Base-by-base conservation (phyloP, 1,140 invertebrate genomes). In the Adelges cooleyi region DNA sequence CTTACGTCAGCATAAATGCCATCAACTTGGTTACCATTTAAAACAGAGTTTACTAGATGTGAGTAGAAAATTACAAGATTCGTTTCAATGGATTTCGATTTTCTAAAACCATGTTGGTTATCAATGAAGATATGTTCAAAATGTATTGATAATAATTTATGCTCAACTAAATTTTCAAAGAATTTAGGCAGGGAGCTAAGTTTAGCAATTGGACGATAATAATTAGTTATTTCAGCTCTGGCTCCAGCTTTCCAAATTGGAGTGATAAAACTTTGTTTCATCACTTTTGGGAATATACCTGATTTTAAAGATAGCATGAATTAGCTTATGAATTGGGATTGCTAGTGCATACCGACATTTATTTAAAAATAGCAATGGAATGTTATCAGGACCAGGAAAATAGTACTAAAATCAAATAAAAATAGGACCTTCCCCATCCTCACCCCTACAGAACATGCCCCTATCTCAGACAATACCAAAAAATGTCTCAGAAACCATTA, bases 1-100 rank as follows among this genome's bases (percentile, higher is more conserved):
- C 29, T 52, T 20, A 71, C 52, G 54, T 70, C 69, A 5, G 67
- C 29, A 49, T 70, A 71, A 18, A 71, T 52, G 15, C 17, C 67
- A n/a, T 67, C 52, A 6, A 51, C 40, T 18, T 68, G 18, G 42
- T 42, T 42, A 27, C 23, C 18, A 52, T 33, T 25, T 18, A 23
- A 18, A 42, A 66, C 20, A 66, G 40, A 15, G 13, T n/a, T 18
- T 25, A 15, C 11, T 2, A 51, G 8, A 53, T 52, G 25, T 18
- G 11, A 17, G 23, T 18, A 27, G 49, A 65, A 65, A 8, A 49
- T 38, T 4, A 49, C 22, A 13, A 22, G 17, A 22, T 65, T 48
- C 8, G 22, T 48, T n/a, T n/a, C n/a, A n/a, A n/a, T n/a, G n/a
- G n/a, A n/a, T n/a, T n/a, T n/a, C n/a, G n/a, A n/a, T n/a, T n/a